A percentile compares a stretch with the other conserved stretches of the same genome.
Conservation (phyloP, 1,140 invertebrate species). For the Brachionus rotundiformis region DNA sequence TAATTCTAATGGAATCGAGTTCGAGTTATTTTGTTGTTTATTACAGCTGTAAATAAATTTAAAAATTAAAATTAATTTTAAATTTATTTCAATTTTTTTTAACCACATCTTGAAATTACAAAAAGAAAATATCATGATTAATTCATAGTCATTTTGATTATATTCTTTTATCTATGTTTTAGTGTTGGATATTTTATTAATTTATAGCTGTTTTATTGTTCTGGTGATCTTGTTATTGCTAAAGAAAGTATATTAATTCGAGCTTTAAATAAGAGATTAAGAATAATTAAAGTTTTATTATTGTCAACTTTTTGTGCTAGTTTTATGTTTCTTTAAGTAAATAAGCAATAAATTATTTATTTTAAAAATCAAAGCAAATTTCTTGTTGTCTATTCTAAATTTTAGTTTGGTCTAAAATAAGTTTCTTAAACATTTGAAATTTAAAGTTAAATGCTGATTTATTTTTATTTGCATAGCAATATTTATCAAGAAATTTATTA, state of each 20-base stretch:
- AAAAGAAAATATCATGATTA: not conserved
- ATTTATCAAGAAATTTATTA: not conserved
- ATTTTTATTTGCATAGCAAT: not conserved
- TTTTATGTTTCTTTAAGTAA: slow-evolving; percentile 12
- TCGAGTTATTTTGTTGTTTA: not conserved
- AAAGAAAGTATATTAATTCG: slow-evolving; percentile 34
- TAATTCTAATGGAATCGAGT: not conserved
- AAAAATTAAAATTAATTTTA: not conserved
- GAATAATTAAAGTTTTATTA: slow-evolving; percentile 28
- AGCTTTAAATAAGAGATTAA: not conserved
- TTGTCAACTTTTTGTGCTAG: slow-evolving; percentile 34
- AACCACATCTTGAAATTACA: not conserved
- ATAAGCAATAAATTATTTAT: slow-evolving; percentile 36
- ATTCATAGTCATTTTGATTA: not conserved
- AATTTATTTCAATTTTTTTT: slow-evolving; percentile 9
- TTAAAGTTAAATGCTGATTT: not conserved
- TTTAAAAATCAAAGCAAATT: not conserved
- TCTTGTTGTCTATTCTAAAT: not conserved
- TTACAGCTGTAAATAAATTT: slow-evolving; percentile 36
- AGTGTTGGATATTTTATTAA: slow-evolving; percentile 9
- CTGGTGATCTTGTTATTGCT: slow-evolving; percentile 32
- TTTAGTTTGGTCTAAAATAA: not conserved
- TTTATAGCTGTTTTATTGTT: slow-evolving; percentile 42
- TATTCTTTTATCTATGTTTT: not conserved
- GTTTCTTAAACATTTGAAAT: not conserved